Conservation (phyloP, 1,140 invertebrate species). For the Euwallacea fornicatus region DNA sequence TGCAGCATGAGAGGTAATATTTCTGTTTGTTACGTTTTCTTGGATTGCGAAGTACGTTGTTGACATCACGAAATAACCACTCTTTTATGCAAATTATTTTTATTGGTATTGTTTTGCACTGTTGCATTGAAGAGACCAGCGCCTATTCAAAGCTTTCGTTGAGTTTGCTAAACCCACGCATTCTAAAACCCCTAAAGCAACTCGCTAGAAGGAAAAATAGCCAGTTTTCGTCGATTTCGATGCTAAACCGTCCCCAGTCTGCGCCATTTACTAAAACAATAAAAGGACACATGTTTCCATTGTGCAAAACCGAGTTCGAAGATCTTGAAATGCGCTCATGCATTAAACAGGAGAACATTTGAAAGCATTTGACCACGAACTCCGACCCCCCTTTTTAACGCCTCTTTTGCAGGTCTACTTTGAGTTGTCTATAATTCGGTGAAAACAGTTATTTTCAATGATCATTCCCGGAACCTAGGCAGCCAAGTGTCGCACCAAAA, state of each 20-base stretch:
- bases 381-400: constrained; percentile 11
- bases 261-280: constrained; percentile 31
- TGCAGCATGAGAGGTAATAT: constrained; percentile 1
- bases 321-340: constrained; percentile 26
- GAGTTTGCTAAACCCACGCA: too few species aligned
- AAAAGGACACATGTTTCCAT: constrained; percentile 34
- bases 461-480: background rate
- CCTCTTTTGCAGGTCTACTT: background rate
- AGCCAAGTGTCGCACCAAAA: background rate
- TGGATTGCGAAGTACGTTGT: background rate
- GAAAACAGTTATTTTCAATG: background rate
- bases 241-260: constrained; percentile 21
- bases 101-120: background rate
- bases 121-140: background rate
- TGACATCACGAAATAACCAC: background rate
- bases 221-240: constrained; percentile 28
- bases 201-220: constrained; percentile 11
- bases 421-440: background rate
- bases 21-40: constrained; percentile 5
- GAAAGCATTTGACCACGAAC: constrained; percentile 14
- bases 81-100: constrained; percentile 1
- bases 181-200: background rate
- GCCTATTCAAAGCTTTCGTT: background rate
- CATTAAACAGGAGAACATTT: constrained; percentile 28
- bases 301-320: constrained; percentile 25